Evolutionary conservation across 2,113 vertebrate genomes (phyloP).

Genomic region (Grammomys surdaster): DNA sequence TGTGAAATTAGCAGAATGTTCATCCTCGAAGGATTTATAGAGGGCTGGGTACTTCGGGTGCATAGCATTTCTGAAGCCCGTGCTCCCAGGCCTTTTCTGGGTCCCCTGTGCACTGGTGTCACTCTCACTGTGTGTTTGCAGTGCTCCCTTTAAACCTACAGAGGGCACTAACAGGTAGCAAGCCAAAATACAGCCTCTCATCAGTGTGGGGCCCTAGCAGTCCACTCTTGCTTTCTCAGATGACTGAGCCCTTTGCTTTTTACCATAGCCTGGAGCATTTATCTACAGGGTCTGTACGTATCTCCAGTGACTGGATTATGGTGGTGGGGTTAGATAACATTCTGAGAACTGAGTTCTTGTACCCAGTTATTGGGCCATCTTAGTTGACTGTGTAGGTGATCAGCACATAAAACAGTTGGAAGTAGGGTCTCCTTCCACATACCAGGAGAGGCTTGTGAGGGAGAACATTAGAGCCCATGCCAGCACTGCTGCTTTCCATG

Average conservation of each 20-base stretch:
- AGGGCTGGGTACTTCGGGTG: background rate
- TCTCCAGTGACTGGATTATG: background rate
- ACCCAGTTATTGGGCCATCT: background rate
- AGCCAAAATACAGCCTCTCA: background rate
- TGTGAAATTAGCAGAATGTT: background rate
- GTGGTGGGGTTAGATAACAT: too few species aligned
- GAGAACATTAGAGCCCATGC: background rate
- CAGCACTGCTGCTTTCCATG: too few species aligned
- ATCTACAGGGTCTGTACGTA: rapidly evolving
- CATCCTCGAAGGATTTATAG: background rate
- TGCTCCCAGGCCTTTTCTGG: background rate
- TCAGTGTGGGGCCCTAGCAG: background rate
- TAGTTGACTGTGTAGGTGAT: background rate
- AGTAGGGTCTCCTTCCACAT: background rate
- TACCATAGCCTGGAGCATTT: background rate
- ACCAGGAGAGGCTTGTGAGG: background rate
- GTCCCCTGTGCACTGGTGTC: background rate
- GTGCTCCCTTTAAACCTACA: background rate
- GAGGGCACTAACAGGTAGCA: background rate
- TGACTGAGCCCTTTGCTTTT: too few species aligned
- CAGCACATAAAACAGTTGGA: background rate
- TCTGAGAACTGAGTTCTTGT: background rate
- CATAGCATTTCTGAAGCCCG: background rate
- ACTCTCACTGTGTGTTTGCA: rapidly evolving
- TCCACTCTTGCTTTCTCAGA: rapidly evolving